phyloP scores from a whole-genome alignment of 2,888 invertebrate species.

The Callinectes sapidus region DNA sequence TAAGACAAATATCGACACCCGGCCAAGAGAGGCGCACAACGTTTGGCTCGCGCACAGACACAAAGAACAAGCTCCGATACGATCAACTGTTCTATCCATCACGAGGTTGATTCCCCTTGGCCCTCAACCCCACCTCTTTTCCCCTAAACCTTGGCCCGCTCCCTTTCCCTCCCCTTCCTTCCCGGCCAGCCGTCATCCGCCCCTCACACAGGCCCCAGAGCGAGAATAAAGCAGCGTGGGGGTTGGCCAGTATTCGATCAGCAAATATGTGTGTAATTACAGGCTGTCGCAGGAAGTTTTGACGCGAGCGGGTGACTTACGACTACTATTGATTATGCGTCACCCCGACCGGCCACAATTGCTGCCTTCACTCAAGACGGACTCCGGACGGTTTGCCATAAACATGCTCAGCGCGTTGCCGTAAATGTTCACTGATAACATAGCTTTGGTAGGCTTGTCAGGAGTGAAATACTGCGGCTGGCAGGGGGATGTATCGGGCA shows the following conservation, averaged over 20 bases:
- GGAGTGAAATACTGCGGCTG: conserved; percentile 60
- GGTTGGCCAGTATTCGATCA: conserved; percentile 56
- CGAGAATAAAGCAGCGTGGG: conserved; percentile 39
- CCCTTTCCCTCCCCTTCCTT: not conserved
- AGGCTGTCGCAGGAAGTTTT: conserved; percentile 67
- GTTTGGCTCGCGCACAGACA: conserved; percentile 35
- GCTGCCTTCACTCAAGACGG: conserved; percentile 49
- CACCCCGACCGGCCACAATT: conserved; percentile 60
- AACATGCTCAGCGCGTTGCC: conserved; percentile 59
- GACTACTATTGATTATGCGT: conserved; percentile 67
- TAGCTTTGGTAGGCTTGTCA: conserved; percentile 65
- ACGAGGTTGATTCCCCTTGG: conserved; percentile 40
- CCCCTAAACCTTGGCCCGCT: not conserved
- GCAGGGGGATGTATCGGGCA: conserved; percentile 40
- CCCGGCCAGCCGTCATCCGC: conserved; percentile 23
- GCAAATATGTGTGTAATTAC: conserved; percentile 64
- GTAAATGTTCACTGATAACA: conserved; percentile 67
- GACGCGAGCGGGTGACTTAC: conserved; percentile 63
- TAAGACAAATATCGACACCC: conserved; percentile 9
- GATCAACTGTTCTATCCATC: conserved; percentile 46
- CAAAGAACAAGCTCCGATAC: conserved; percentile 50
- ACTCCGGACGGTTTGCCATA: conserved; percentile 56
- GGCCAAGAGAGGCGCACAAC: not conserved
- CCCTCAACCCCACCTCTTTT: conserved; percentile 24
- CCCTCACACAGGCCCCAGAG: conserved; percentile 34